Base-by-base conservation (phyloP, 2,888 invertebrate genomes). In the Nipponacmea schrenckii region DNA sequence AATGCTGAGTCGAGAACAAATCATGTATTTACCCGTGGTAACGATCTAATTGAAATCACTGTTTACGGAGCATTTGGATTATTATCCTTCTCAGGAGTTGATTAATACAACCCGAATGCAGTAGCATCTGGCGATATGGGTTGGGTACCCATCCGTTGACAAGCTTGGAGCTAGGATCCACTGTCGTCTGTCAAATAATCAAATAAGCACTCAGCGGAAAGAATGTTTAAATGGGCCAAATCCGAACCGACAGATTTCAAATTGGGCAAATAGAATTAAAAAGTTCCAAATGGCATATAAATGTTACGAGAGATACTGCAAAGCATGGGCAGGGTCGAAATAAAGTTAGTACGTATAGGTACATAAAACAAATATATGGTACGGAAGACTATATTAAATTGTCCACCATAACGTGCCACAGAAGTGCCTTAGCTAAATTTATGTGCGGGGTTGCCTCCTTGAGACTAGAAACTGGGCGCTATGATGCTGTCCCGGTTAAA, bases 21-120 rank as follows among this genome's bases (percentile, higher is more conserved):
- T 14, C 27, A 17, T 56, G 45, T 44, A n/a, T 77, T 77, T 50
- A 67, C 17, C 14, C 67, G 72, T 76, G 75, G 74, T 45, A n/a
- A n/a, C 45, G 46, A 44, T 3, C 26, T 17, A 14, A 10, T 77
- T 2, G 5, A 50, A 4, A 66, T 70, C 7, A 63, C 65, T 12
- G 72, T 5, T 44, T 62, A 5, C 56, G 7, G 73, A 73, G 45
- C 44, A 62, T 27, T 50, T 73, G 17, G 73, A 73, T 63, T 68
- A 20, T 31, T 70, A 63, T 63, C 68, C 69, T 63, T 20, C 50
- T 73, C 5, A n/a, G 73, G 73, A 26, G 73, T 70, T 8, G 31
- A n/a, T n/a, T n/a, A n/a, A n/a, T n/a, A n/a, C n/a, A n/a, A n/a
- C n/a, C n/a, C n/a, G n/a, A n/a, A n/a, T 64, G 10, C 69, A 69